These are phyloP conservation scores for Columba janthina DNA, from an alignment of 2,113 vertebrate species.

Conservation along the genomic window DNA sequence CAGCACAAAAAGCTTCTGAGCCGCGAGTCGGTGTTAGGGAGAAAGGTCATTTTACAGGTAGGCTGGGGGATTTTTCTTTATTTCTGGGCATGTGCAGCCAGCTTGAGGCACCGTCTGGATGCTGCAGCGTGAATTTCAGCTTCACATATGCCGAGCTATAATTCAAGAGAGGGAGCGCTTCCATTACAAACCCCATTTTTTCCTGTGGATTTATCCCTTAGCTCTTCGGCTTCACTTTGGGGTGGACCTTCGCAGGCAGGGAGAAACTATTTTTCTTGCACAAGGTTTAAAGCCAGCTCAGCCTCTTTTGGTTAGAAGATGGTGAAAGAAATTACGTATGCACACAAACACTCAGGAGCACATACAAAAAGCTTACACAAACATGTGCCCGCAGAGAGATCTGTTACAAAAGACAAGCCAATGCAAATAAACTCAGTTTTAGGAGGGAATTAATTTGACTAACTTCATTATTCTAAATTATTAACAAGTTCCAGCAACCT, in stretches of 20 bases:
- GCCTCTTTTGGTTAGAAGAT: neutral
- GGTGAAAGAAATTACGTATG: constrained; percentile 36
- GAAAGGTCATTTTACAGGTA: constrained; percentile 53
- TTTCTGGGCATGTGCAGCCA: neutral
- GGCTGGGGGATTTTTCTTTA: neutral
- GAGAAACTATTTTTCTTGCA: neutral
- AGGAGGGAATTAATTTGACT: constrained; percentile 24
- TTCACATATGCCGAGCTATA: constrained; percentile 3
- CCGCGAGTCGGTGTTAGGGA: neutral
- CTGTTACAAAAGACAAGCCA: constrained; percentile 11
- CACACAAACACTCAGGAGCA: constrained; percentile 11
- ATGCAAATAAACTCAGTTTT: constrained; percentile 31
- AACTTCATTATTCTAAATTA: constrained; percentile 46
- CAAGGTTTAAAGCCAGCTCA: neutral
- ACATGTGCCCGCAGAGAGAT: neutral
- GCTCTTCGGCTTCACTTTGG: neutral
- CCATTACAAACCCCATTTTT: constrained; percentile 18
- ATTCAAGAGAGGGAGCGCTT: constrained; percentile 33
- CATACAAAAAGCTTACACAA: constrained; percentile 28
- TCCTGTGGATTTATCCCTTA: constrained; percentile 27
- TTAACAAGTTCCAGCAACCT: constrained; percentile 51
- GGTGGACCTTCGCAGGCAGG: neutral
- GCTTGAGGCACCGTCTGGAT: constrained; percentile 46
- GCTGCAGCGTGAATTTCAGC: constrained; percentile 39
- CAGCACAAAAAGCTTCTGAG: constrained; percentile 35